Evolutionary conservation across 2,888 invertebrate species (phyloP).

Genomic region (Epirrhoe alternata): DNA sequence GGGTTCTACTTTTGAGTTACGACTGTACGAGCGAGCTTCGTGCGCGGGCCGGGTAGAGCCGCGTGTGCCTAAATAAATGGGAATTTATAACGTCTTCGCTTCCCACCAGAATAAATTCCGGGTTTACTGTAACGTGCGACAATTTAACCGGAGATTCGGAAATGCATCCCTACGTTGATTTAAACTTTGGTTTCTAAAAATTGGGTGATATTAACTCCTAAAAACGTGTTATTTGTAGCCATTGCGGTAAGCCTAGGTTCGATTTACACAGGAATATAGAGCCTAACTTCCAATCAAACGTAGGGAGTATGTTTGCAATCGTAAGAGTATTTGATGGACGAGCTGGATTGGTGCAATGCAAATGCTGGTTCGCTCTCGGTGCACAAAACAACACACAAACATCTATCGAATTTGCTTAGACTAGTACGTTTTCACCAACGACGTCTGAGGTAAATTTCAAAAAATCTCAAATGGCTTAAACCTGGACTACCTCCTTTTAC

Average conservation of each 20-base stretch:
- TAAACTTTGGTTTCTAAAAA: slow-evolving; percentile 2
- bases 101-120: slow-evolving; percentile 52
- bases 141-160: slow-evolving; percentile 27
- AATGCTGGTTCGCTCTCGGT: slow-evolving; percentile 3
- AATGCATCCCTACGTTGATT: slow-evolving; percentile 24
- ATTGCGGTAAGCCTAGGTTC: background rate
- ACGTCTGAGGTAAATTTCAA: background rate
- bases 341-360: background rate
- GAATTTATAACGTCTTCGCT: slow-evolving; percentile 67
- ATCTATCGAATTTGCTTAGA: background rate
- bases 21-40: slow-evolving; percentile 33
- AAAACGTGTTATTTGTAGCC: background rate
- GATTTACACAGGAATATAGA: slow-evolving; percentile 7
- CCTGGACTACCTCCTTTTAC: no score
- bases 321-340: slow-evolving; percentile 6
- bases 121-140: slow-evolving; percentile 35
- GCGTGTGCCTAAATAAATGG: slow-evolving; percentile 69
- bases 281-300: slow-evolving; percentile 9
- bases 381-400: slow-evolving; percentile 2
- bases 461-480: background rate
- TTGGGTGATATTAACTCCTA: background rate
- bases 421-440: background rate
- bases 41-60: slow-evolving; percentile 57
- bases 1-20: slow-evolving; percentile 62
- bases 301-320: slow-evolving; percentile 3